These are phyloP conservation scores for Odontamblyopus rebecca DNA, from an alignment of 2,797 vertebrate genomes.

Conservation along the genomic window DNA sequence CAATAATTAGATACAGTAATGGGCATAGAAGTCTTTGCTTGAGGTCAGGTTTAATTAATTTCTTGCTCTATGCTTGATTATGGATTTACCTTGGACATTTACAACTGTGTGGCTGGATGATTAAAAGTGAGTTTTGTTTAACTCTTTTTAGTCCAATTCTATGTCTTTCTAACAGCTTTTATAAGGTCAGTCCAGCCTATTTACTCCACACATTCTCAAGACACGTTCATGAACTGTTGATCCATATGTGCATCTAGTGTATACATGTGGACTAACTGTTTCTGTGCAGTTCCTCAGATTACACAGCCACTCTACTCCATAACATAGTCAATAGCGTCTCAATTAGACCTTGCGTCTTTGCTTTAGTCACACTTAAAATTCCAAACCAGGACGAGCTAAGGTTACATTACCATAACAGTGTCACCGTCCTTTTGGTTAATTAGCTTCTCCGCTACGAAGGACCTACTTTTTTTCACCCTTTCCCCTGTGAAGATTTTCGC, in stretches of 20 bases:
- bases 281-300: neutral
- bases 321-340: neutral
- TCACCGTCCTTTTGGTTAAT: constrained; percentile 33
- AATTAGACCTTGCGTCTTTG: constrained; percentile 1
- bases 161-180: too few relatives aligned
- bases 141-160: too few relatives aligned
- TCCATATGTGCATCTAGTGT: neutral
- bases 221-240: neutral
- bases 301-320: neutral
- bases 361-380: constrained; percentile 1
- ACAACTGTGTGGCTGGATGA: too few relatives aligned
- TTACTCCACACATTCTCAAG: neutral
- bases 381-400: constrained; percentile 13
- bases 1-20: too few relatives aligned
- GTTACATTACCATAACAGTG: constrained; percentile 15
- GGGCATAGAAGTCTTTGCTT: too few relatives aligned
- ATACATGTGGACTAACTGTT: neutral
- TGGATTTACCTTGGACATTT: too few relatives aligned
- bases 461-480: constrained; percentile 11
- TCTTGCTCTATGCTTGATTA: too few relatives aligned
- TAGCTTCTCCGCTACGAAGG: constrained; percentile 29
- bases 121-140: too few relatives aligned
- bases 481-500: constrained; percentile 28
- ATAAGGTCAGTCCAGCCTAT: too few relatives aligned
- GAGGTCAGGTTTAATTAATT: too few relatives aligned